phyloP scores from a whole-genome alignment of 2,113 vertebrate species.

The Crotalus viridis region DNA sequence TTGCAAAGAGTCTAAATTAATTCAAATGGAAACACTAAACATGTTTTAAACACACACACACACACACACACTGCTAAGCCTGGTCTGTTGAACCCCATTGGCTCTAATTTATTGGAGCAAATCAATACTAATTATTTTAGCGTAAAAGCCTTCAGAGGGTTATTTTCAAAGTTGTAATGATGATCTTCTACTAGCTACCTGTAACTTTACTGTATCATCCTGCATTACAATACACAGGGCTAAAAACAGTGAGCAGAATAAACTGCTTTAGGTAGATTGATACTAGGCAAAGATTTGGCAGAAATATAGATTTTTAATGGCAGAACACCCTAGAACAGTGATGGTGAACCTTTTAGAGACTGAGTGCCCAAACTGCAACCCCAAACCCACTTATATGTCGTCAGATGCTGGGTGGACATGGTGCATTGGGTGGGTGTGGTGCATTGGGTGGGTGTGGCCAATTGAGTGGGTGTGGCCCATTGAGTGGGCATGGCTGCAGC shows the following conservation, averaged over 20 bases:
- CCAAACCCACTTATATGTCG: too few species aligned
- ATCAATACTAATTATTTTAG: constrained; percentile 71
- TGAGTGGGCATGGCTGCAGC: too few species aligned
- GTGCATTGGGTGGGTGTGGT: too few species aligned
- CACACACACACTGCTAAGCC: constrained; percentile 39
- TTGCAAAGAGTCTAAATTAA: constrained; percentile 31
- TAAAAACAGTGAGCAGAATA: background rate
- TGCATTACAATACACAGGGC: fast-evolving
- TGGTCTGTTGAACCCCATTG: constrained; percentile 61
- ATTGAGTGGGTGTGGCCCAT: too few species aligned
- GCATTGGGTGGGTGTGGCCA: too few species aligned
- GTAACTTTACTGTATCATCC: constrained; percentile 26
- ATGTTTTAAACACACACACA: constrained; percentile 50
- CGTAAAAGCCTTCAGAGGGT: constrained; percentile 44
- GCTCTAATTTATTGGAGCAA: constrained; percentile 58
- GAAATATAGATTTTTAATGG: background rate
- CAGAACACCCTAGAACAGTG: background rate
- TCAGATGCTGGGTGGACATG: too few species aligned
- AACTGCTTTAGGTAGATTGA: constrained; percentile 8
- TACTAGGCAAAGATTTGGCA: too few species aligned
- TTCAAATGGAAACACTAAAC: constrained; percentile 37
- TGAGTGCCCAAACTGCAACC: too few species aligned
- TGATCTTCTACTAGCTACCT: constrained; percentile 53
- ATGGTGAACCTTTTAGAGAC: too few species aligned
- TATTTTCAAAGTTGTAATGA: constrained; percentile 40